Conservation (phyloP, 2,113 vertebrate species). For the Blennius ocellaris region DNA sequence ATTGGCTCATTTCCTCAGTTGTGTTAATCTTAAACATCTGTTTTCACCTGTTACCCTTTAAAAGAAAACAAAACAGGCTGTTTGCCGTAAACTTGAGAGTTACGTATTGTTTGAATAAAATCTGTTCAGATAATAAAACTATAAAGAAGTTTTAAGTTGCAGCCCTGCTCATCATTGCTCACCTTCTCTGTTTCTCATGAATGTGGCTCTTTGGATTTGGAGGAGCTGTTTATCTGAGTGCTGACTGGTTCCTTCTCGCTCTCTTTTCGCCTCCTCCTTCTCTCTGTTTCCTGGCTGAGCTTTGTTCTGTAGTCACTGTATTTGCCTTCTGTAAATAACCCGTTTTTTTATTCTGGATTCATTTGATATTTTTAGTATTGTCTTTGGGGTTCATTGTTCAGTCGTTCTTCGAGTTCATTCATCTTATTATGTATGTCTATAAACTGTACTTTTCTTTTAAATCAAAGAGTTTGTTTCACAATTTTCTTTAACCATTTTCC, state of each 20-base stretch:
- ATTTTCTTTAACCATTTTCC: not conserved
- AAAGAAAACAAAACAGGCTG: too few relatives aligned
- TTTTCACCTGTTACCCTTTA: too few relatives aligned
- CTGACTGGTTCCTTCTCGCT: constrained; percentile 9
- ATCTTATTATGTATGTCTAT: not conserved
- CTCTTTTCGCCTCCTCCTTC: constrained; percentile 10
- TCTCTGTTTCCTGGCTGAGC: constrained; percentile 41
- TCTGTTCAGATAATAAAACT: not conserved
- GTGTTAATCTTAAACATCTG: too few relatives aligned
- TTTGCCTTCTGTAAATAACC: constrained; percentile 41
- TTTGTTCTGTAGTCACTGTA: constrained; percentile 49
- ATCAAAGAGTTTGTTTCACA: not conserved
- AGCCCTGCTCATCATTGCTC: constrained; percentile 24
- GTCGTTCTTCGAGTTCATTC: not conserved
- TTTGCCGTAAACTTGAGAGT: not conserved
- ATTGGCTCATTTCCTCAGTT: too few relatives aligned
- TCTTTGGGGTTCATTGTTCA: constrained; percentile 53
- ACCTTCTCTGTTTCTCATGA: constrained; percentile 1
- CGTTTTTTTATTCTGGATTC: constrained; percentile 20
- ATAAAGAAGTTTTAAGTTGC: constrained; percentile 10
- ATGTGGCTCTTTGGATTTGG: constrained; percentile 12
- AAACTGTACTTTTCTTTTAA: not conserved
- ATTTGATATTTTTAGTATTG: constrained; percentile 41
- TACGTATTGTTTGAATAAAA: not conserved
- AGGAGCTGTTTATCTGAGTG: constrained; percentile 21